Evolutionary conservation across 2,113 vertebrate species (phyloP).

Genomic region (Passer montanus): DNA sequence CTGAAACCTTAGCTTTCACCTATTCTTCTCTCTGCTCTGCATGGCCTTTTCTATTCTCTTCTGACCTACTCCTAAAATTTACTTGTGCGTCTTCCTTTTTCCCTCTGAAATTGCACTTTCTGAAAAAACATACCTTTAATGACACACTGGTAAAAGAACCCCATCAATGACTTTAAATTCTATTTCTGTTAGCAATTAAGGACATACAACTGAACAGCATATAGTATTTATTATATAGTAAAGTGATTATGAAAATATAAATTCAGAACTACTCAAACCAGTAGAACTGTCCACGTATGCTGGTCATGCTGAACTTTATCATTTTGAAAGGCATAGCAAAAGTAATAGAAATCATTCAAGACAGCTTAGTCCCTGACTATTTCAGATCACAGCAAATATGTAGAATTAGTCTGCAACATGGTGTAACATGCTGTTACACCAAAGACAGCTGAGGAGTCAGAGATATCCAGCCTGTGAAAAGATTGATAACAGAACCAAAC

Average conservation of each 20-base stretch:
- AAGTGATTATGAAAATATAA: neutral
- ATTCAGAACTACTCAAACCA: neutral
- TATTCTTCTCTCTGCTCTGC: neutral
- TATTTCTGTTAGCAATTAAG: neutral
- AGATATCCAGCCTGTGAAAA: neutral
- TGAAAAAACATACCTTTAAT: neutral
- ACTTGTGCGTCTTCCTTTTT: neutral
- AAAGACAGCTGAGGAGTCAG: neutral
- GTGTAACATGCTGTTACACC: neutral
- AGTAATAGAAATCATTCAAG: neutral
- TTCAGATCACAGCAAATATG: neutral
- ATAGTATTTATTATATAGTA: neutral
- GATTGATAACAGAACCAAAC: neutral
- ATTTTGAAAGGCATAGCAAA: neutral
- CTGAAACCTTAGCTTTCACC: neutral
- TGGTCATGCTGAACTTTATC: neutral
- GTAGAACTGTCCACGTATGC: neutral
- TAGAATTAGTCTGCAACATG: neutral
- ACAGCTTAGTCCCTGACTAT: neutral
- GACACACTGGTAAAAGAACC: neutral
- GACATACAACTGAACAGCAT: neutral
- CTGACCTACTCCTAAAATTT: neutral
- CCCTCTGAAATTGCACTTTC: neutral
- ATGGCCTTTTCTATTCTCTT: neutral
- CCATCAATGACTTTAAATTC: neutral